These are phyloP conservation scores for Lathronympha strigana DNA, from an alignment of 2,888 invertebrate genomes.

Conservation along the genomic window DNA sequence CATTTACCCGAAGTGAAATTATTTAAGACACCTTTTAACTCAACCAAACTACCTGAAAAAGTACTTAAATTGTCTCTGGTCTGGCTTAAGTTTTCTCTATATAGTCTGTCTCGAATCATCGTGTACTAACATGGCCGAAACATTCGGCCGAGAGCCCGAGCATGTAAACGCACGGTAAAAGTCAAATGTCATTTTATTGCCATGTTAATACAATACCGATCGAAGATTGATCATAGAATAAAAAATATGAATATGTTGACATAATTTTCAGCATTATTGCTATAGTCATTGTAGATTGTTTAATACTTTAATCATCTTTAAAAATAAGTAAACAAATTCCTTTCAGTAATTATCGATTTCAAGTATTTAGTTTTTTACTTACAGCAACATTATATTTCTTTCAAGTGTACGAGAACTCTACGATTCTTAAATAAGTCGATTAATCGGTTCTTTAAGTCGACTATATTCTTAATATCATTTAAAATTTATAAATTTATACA, in stretches of 20 bases:
- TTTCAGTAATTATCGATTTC: conserved; percentile 9
- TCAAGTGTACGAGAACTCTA: background rate
- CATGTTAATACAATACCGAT: background rate
- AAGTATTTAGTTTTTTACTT: conserved; percentile 8
- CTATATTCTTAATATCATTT: no score
- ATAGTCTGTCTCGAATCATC: no score
- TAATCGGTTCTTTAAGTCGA: background rate
- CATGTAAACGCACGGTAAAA: no score
- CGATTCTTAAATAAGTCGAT: background rate
- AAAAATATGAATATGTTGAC: background rate
- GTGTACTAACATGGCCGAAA: no score
- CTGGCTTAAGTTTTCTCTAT: no score
- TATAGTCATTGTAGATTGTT: background rate
- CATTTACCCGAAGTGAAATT: no score
- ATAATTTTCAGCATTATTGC: background rate
- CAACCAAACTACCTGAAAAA: no score
- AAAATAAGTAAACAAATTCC: background rate
- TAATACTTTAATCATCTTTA: background rate
- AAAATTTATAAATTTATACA: no score
- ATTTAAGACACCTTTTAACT: no score
- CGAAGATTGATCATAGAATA: background rate
- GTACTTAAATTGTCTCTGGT: no score
- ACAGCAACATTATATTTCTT: conserved; percentile 19
- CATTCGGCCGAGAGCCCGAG: no score
- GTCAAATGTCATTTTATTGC: conserved; percentile 20